Evolutionary conservation across 2,113 vertebrate species (phyloP).

Genomic region (Nerophis ophidion): DNA sequence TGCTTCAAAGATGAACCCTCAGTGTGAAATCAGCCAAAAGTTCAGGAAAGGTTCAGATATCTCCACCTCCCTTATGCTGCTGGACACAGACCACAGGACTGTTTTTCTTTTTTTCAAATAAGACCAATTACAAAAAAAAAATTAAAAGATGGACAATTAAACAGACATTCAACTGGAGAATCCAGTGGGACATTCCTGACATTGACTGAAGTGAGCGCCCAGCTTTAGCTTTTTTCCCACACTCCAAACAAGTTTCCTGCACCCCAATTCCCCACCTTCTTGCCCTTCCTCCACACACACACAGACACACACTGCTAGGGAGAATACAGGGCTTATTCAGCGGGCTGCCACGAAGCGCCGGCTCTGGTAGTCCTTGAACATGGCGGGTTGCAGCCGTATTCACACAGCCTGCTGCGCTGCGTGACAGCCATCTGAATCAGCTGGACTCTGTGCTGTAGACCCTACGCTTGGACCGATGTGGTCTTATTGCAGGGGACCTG

Average conservation of each 20-base stretch:
- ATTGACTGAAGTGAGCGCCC: constrained; percentile 43
- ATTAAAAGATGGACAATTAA: constrained; percentile 18
- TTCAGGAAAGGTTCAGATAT: constrained; percentile 34
- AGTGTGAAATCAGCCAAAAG: constrained; percentile 21
- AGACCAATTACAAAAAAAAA: constrained; percentile 7
- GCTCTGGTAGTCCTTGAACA: constrained; percentile 22
- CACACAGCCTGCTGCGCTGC: constrained; percentile 17
- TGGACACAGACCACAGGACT: constrained; percentile 56
- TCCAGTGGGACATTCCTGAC: constrained; percentile 23
- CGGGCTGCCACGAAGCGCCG: constrained; percentile 26
- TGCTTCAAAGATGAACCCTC: constrained; percentile 31
- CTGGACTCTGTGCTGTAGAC: constrained; percentile 30
- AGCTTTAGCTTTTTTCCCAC: constrained; percentile 66
- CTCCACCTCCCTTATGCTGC: constrained; percentile 45
- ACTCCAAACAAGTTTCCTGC: constrained; percentile 65
- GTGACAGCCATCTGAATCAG: constrained; percentile 41
- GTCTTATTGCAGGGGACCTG: constrained; percentile 55
- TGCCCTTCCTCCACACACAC: constrained; percentile 11
- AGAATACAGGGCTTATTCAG: constrained; percentile 47
- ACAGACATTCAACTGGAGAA: constrained; percentile 22
- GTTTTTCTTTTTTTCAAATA: constrained; percentile 1
- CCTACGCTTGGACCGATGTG: constrained; percentile 28
- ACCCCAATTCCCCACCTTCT: constrained; percentile 23
- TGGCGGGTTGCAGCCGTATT: constrained; percentile 8
- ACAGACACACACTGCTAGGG: constrained; percentile 17